Conservation (phyloP, 2,113 vertebrate species). For the Cacatua alba region DNA sequence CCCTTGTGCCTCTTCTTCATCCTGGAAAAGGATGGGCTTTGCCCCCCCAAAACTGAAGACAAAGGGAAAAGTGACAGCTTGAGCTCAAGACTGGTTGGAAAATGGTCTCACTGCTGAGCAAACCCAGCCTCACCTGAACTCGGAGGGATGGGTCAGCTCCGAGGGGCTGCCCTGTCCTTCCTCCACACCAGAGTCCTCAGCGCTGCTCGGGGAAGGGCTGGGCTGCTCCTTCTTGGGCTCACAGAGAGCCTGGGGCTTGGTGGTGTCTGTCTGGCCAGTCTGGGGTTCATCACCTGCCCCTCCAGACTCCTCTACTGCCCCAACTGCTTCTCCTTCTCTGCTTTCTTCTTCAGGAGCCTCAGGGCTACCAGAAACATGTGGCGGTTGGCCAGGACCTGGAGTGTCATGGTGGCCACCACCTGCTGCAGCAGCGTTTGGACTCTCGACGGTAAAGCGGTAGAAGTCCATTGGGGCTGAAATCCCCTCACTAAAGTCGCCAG, state of each 20-base stretch:
- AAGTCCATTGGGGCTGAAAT: conserved; percentile 84
- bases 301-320: conserved; percentile 10
- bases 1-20: neutral
- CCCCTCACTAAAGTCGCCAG: conserved; percentile 75
- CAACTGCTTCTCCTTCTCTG: conserved; percentile 69
- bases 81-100: neutral
- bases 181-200: conserved; percentile 78
- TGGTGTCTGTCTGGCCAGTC: neutral
- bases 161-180: conserved; percentile 82
- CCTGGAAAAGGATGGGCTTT: neutral
- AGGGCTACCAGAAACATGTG: conserved; percentile 89
- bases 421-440: conserved; percentile 88
- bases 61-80: fast-evolving
- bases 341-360: conserved; percentile 78
- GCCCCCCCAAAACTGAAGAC: neutral
- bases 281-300: neutral
- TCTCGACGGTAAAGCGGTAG: conserved; percentile 91
- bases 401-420: conserved; percentile 92
- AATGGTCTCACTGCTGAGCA: neutral
- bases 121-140: conserved; percentile 87
- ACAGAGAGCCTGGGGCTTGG: neutral
- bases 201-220: conserved; percentile 74
- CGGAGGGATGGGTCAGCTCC: conserved; percentile 85
- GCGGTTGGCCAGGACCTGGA: conserved; percentile 90
- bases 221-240: conserved; percentile 64